phyloP scores from a whole-genome alignment of 2,888 invertebrate species.

The Ryuthela nishihirai region DNA sequence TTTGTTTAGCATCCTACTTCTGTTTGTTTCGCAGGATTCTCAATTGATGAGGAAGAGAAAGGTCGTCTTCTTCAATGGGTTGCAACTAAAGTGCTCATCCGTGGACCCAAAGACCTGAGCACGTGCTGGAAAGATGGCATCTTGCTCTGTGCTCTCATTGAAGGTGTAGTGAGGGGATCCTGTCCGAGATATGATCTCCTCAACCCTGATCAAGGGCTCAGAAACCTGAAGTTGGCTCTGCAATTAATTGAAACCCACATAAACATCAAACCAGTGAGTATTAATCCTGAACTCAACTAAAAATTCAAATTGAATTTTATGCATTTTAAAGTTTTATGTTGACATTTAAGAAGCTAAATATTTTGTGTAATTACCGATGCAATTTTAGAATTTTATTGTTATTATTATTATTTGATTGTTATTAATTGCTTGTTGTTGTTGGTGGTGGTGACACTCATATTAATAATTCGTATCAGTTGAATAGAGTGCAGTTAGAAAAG shows the following conservation, averaged over 20 bases:
- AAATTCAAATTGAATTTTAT: background rate
- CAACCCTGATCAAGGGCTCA: slow-evolving; percentile 46
- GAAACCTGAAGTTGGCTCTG: slow-evolving; percentile 49
- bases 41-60: background rate
- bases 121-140: slow-evolving; percentile 49
- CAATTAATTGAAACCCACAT: slow-evolving; percentile 47
- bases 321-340: background rate
- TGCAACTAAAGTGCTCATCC: background rate
- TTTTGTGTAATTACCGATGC: no score
- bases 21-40: slow-evolving; percentile 3
- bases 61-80: slow-evolving; percentile 7
- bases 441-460: no score
- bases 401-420: no score
- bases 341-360: no score
- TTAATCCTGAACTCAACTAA: background rate
- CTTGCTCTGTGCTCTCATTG: slow-evolving; percentile 49
- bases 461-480: no score
- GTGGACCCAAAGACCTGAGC: slow-evolving; percentile 2
- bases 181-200: slow-evolving; percentile 49
- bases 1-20: no score
- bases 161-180: slow-evolving; percentile 48
- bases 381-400: no score
- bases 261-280: slow-evolving; percentile 46
- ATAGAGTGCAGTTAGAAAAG: no score
- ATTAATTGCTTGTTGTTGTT: no score